Evolutionary conservation across 2,888 invertebrate species (phyloP).

Genomic region (Pammene aurita): DNA sequence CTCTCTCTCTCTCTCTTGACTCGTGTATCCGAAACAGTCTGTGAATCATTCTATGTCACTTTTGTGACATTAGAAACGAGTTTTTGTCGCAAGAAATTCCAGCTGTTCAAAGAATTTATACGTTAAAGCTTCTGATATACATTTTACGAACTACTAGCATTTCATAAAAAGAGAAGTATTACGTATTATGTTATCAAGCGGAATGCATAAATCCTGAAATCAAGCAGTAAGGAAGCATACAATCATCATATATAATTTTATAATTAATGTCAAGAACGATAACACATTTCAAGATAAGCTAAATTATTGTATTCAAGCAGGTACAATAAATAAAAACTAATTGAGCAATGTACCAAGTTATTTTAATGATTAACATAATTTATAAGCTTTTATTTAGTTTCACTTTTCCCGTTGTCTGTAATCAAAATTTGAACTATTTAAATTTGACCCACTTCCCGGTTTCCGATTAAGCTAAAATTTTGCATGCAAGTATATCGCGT

Average conservation of each 20-base stretch:
- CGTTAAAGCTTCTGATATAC: background rate
- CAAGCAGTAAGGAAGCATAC: slow-evolving; percentile 4
- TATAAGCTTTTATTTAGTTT: too few species aligned
- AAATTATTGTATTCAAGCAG: slow-evolving; percentile 2
- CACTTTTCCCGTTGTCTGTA: too few species aligned
- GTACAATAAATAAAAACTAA: slow-evolving; percentile 7
- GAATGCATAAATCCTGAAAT: slow-evolving; percentile 9
- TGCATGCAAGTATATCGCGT: too few species aligned
- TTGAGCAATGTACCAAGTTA: slow-evolving; percentile 13
- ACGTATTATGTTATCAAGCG: background rate
- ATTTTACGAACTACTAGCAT: slow-evolving; percentile 9
- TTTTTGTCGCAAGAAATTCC: slow-evolving; percentile 24
- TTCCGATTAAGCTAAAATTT: too few species aligned
- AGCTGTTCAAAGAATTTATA: slow-evolving; percentile 2
- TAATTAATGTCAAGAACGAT: slow-evolving; percentile 12
- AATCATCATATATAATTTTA: slow-evolving; percentile 1
- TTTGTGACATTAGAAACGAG: slow-evolving; percentile 2
- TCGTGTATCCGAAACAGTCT: background rate
- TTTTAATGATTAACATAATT: too few species aligned
- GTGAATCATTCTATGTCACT: slow-evolving; percentile 2
- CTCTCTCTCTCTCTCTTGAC: too few species aligned
- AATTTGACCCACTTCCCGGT: too few species aligned
- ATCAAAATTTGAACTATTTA: too few species aligned
- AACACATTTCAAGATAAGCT: slow-evolving; percentile 11
- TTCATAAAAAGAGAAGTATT: background rate